Base-by-base conservation (phyloP, 1,140 invertebrate genomes). In the Drosophila cardini region DNA sequence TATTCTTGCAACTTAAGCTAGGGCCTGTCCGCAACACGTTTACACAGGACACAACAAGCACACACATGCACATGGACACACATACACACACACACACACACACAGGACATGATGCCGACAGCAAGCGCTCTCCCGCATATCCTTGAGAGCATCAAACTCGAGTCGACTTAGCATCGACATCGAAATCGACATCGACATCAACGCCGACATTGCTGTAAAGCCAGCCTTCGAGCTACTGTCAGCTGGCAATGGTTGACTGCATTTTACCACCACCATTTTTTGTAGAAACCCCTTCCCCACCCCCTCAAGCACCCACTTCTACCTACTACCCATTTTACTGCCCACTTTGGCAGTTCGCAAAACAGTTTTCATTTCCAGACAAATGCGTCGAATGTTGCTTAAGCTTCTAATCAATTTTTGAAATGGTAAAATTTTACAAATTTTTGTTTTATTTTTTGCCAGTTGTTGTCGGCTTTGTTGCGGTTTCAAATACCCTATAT, bases 351-450 rank as follows among this genome's bases (percentile, higher is more conserved):
- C 36, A 16, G 5, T 26, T 4, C 38, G 0, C n/a, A 1, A 38
- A 55, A 30, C 52, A 10, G 15, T 21, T 55, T 81, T 38, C 63
- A 68, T 72, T 71, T 53, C 53, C 48, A 42, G 46, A 45, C 36
- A 53, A 58, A 72, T 58, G 46, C 32, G 63, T 72, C 34, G 64
- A 78, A 78, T 86, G 75, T 76, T 69, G 76, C 78, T 45, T 74
- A 83, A 77, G 83, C 80, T 84, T 87, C 84, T 89, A 87, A 87
- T 87, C 84, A 84, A 87, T 87, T 87, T 87, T 89, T 80, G 67
- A 74, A 80, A 72, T 80, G 67, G 21, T 72, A 72, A 73, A 72
- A 72, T 77, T 80, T 83, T 34, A 36, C 15, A 68, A 50, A 68
- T 58, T 58, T 76, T 72, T 76, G 65, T 75, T 52, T 65, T 32